Percentiles rank a stretch among this genome's conserved stretches.
These are phyloP conservation scores for Neosalanx taihuensis DNA, from an alignment of 2,797 vertebrate genomes.

Conservation along the genomic window DNA sequence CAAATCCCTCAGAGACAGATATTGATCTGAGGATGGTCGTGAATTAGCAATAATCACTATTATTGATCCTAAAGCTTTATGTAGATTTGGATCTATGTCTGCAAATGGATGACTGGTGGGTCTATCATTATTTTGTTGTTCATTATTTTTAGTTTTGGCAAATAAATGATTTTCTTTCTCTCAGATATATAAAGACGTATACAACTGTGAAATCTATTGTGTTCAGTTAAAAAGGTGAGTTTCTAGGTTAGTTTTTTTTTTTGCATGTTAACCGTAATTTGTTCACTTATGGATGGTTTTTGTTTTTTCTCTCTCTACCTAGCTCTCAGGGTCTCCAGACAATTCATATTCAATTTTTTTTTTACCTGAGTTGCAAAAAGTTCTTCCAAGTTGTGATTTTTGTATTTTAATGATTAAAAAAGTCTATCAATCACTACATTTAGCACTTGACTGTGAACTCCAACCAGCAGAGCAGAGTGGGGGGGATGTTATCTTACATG, in stretches of 20 bases:
- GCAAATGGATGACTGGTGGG: conserved; percentile 68
- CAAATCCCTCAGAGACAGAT: conserved; percentile 47
- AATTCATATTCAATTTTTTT: conserved; percentile 64
- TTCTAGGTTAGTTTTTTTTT: conserved; percentile 80
- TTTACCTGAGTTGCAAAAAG: conserved; percentile 81
- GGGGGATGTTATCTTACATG: neutral
- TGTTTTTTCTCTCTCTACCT: conserved; percentile 70
- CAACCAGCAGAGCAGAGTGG: conserved; percentile 51
- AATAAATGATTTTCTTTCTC: conserved; percentile 72
- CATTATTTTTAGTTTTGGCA: conserved; percentile 77
- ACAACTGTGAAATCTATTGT: conserved; percentile 96
- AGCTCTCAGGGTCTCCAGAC: conserved; percentile 93
- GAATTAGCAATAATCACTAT: conserved; percentile 87
- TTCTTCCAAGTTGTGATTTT: conserved; percentile 60
- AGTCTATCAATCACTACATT: conserved; percentile 92
- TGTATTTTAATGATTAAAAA: conserved; percentile 56
- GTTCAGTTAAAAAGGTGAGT: conserved; percentile 92
- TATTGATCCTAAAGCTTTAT: conserved; percentile 91
- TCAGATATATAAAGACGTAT: conserved; percentile 63
- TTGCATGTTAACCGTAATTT: conserved; percentile 93
- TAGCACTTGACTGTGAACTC: conserved; percentile 91
- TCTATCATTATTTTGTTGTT: conserved; percentile 76
- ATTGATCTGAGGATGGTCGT: conserved; percentile 60
- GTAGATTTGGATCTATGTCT: conserved; percentile 79
- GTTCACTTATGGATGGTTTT: conserved; percentile 75